Conservation (phyloP, 92 coral and sea anemone genomes). For the Heteractis magnifica region DNA sequence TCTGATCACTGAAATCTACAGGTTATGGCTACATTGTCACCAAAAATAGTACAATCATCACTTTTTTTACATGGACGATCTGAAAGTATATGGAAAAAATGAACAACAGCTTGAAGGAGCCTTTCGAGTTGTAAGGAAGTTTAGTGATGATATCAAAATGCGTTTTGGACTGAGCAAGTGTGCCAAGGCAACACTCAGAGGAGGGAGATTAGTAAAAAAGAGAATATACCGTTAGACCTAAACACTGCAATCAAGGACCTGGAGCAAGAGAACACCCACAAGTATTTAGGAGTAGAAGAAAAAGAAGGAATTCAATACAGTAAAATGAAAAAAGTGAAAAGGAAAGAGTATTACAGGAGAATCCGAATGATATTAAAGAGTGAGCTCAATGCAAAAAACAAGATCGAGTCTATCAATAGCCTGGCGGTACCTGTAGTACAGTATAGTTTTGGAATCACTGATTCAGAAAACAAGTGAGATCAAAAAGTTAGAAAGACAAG, state of each 20-base stretch:
- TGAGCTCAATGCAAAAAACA: slow-evolving; percentile 33
- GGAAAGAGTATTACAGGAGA: slow-evolving; percentile 31
- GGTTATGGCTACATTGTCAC: slow-evolving; percentile 18
- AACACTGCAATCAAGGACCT: slow-evolving; percentile 3
- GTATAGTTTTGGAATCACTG: slow-evolving; percentile 10
- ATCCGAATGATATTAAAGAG: slow-evolving; percentile 4
- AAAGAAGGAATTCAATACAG: slow-evolving; percentile 32
- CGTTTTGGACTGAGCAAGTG: slow-evolving; percentile 31
- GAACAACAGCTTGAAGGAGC: slow-evolving; percentile 13
- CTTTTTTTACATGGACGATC: slow-evolving; percentile 15
- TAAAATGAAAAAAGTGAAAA: slow-evolving; percentile 32
- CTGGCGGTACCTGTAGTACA: no score
- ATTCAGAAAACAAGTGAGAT: slow-evolving; percentile 39
- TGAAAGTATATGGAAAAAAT: slow-evolving; percentile 1
- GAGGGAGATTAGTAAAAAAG: slow-evolving; percentile 13
- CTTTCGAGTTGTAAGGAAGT: slow-evolving; percentile 10
- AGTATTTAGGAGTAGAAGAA: slow-evolving; percentile 29
- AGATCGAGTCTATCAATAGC: slow-evolving; percentile 35
- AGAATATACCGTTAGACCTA: slow-evolving; percentile 7
- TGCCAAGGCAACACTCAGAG: slow-evolving; percentile 23
- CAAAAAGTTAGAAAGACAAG: slow-evolving; percentile 7
- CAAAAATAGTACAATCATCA: background rate
- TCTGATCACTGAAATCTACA: background rate
- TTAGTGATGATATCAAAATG: slow-evolving; percentile 31
- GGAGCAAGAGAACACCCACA: slow-evolving; percentile 24